phyloP scores from a whole-genome alignment of 1,140 invertebrate species.

The Oppia nitens region DNA sequence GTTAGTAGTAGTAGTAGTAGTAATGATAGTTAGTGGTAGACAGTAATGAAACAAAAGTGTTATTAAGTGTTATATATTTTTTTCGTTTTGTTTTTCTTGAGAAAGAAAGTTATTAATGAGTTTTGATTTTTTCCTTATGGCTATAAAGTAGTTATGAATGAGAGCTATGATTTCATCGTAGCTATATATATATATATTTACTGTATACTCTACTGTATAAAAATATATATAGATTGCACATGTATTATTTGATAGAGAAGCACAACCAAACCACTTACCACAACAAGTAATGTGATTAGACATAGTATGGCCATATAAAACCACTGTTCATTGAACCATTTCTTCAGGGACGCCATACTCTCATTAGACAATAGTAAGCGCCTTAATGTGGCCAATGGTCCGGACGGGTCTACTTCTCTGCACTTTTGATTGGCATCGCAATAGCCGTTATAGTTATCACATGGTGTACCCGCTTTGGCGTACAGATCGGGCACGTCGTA shows the following conservation, averaged over 20 bases:
- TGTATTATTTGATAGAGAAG: not conserved
- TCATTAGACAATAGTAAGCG: constrained; percentile 72
- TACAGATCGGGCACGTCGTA: constrained; percentile 81
- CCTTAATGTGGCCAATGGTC: constrained; percentile 72
- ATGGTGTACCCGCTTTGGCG: constrained; percentile 62
- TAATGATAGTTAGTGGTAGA: too few relatives aligned
- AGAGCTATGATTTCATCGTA: too few relatives aligned
- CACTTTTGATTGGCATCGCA: constrained; percentile 98
- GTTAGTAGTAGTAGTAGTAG: too few relatives aligned
- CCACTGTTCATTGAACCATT: constrained; percentile 43
- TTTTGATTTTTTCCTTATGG: too few relatives aligned
- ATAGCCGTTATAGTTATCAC: constrained; percentile 96
- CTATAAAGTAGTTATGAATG: too few relatives aligned
- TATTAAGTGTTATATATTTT: too few relatives aligned
- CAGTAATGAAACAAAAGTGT: too few relatives aligned
- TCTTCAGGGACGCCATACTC: constrained; percentile 61
- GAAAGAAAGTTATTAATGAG: too few relatives aligned
- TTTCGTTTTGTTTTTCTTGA: too few relatives aligned
- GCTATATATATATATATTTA: too few relatives aligned
- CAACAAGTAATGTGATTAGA: constrained; percentile 9
- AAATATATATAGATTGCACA: not conserved
- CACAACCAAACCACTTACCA: not conserved
- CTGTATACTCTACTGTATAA: too few relatives aligned
- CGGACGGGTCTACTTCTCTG: constrained; percentile 90
- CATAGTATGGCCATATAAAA: constrained; percentile 11